Base-by-base conservation (phyloP, 2,113 vertebrate species). In the Perognathus longimembris region DNA sequence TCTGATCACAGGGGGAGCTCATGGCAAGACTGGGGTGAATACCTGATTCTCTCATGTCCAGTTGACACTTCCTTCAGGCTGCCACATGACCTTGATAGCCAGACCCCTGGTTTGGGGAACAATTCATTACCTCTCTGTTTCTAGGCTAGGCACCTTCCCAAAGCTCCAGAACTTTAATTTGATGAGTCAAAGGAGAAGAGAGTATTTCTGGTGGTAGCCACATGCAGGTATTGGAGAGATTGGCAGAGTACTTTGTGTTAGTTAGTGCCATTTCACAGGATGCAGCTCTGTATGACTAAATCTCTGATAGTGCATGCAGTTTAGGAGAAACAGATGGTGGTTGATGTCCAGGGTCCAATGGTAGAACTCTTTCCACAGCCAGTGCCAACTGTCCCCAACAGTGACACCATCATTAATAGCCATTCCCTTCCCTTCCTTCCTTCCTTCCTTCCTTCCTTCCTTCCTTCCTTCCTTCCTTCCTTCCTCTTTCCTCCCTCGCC, bases 21-120 rank as follows among this genome's bases (percentile, higher is more conserved):
- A 3, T 0, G 0, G 32, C n/a, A 26, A 14, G 20, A 1, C 11
- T 17, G 21, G 66, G 28, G 14, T 80, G 34, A 7, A 18, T 40
- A 26, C 40, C 28, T 66, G 45, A 70, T 45, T 28, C 61, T 26
- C n/a, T 78, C 42, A 42, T 2, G 1, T 22, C 59, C 18, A 10
- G 10, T 54, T 70, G 38, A 61, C 0, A 0, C 18, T 81, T 64
- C 66, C 40, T 82, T 22, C 34, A 67, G 38, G 38, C 40, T 24
- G 7, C 24, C 71, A 32, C 57, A n/a, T 9, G 1, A 28, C 83
- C 82, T 20, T 83, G n/a, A 30, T 26, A 59, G 57, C 12, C 7
- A 40, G 45, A 80, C 22, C 26, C 1, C 26, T 69, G 83, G 71
- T 64, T 79, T 75, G 70, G 61, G n/a, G 63, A 38, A 73, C n/a